Base-by-base conservation (phyloP, 2,113 vertebrate genomes). In the Eulacestoma nigropectus region DNA sequence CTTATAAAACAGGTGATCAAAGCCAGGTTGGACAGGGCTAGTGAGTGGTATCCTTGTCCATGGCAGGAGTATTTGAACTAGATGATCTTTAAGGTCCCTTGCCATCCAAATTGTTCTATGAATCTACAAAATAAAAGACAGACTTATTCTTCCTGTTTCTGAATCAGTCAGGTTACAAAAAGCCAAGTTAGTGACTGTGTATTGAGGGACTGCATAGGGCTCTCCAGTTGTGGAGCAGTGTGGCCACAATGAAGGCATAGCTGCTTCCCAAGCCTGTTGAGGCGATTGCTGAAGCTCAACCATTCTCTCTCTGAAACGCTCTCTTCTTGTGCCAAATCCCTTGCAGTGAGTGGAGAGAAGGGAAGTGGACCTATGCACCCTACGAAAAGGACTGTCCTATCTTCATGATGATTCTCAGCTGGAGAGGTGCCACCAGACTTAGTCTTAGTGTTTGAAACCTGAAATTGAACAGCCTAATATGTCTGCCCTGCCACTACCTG, bases 121-220 rank as follows among this genome's bases (percentile, higher is more conserved):
- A 47, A n/a, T 41, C 49, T 35, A 22, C 4, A 32, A 73, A 63
- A n/a, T 19, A 27, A 32, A 74, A 32, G 2, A 39, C 6, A 9
- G 7, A 32, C 2, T 10, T 56, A 30, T 35, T 57, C 9, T 67
- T 75, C 26, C 13, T 62, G 29, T 5, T 65, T 84, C 39, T 62
- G 56, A 55, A 80, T 27, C 33, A 16, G 6, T 50, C 15, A 33
- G 15, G 27, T 55, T 53, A 19, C 12, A 67, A 63, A 82, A 53
- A 65, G 6, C 9, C 6, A 18, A 11, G 32, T 33, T 23, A 44
- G 15, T 39, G 42, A 49, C 9, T 47, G 23, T 11, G 7, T 18
- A 26, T 47, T 0, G 2, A 47, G 25, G 11, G 12, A 42, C 33
- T 59, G 29, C 1, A 2, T 16, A 16, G 39, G 59, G 4, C 2